Evolutionary conservation across 64 coral and sea anemone species (phyloP), one percentile per base, ranked within the genome.

Genomic region (Stichodactyla mertensii): DNA sequence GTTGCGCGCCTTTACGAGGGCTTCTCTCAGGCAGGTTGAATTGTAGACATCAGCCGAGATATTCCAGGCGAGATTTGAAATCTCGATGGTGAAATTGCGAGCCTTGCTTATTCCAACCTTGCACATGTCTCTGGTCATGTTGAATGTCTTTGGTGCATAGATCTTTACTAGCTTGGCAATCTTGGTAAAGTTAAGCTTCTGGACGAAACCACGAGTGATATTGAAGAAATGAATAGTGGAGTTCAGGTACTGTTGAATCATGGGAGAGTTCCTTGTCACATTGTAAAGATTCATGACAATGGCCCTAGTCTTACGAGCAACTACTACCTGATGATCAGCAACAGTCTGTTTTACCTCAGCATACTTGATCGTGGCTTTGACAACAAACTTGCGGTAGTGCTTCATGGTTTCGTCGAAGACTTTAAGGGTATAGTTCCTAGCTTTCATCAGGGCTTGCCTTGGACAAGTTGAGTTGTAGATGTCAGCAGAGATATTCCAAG

Each of bases 141-240:
- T 96, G 22, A 88, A 57, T 28, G 86, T 85, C 22, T 90, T 79
- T 1, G 94, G 94, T 10, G 84, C 23, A 55, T 92, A 92, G 13
- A 51, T 82, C 85, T 92, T 83, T n/a, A 91, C 89, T n/a, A 82
- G 26, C 74, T 92, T 95, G 22, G 69, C 84, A 51, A 92, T 77
- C 22, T 83, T 85, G 20, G 87, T 59, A 16, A 95, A 55, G 85
- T 90, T 92, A 12, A 95, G 84, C 24, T 85, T 52, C 27, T 71
- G 51, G 13, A 86, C 23, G 54, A 93, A 71, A 5, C 85, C 57
- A 15, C 55, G 87, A 14, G 94, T 90, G 15, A 90, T 85, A 71
- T 89, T 90, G 79, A 88, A 85, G 59, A 87, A 90, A 52, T 93
- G 94, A 20, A 82, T 13, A 57, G 91, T 95, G 19, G n/a, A 55